Evolutionary conservation across 2,113 vertebrate species (phyloP), one percentile per base, ranked within the genome.

Genomic region (Rhea americana): DNA sequence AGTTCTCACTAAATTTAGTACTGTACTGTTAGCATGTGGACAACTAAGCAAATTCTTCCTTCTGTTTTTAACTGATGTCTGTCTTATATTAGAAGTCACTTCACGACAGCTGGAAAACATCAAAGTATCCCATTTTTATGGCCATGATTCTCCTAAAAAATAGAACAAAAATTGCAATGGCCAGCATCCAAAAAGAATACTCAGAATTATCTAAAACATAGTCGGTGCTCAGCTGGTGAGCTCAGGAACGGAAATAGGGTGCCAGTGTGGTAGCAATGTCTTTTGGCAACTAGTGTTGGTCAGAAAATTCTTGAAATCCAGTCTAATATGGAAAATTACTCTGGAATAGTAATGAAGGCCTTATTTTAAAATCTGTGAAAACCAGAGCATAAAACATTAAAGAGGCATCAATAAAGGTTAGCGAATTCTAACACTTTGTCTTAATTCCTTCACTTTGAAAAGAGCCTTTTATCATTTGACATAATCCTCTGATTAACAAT

Each of bases 381-480:
- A 87, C 82, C 32, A 25, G 5, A 55, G 37, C 8, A 75, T 10
- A 93, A 93, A 75, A 4, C 7, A 62, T 70, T 68, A 28, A 79
- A 86, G 85, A 91, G 17, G 7, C 28, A 68, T 25, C 24, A 91
- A 24, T 58, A 85, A 85, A 82, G 21, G 47, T 81, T 80, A 66
- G 53, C 43, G 28, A 15, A 63, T 76, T 93, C 37, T 74, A 91
- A 91, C 80, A 0, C 0, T 83, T 85, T 93, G 22, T 90, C 72
- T 93, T 90, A 94, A 82, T 82, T 86, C 41, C 26, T 86, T 90
- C 83, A 86, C 9, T 73, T 90, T 95, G 80, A 96, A 93, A 93
- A 70, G 62, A 92, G 24, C 13, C 58, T 82, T 87, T 82, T 93
- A 39, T 53, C 66, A 43, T 84, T 90, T 91, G 85, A 90, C 71